Base-by-base conservation (phyloP, 2,888 invertebrate genomes). In the Acanthosepion lycidas region DNA sequence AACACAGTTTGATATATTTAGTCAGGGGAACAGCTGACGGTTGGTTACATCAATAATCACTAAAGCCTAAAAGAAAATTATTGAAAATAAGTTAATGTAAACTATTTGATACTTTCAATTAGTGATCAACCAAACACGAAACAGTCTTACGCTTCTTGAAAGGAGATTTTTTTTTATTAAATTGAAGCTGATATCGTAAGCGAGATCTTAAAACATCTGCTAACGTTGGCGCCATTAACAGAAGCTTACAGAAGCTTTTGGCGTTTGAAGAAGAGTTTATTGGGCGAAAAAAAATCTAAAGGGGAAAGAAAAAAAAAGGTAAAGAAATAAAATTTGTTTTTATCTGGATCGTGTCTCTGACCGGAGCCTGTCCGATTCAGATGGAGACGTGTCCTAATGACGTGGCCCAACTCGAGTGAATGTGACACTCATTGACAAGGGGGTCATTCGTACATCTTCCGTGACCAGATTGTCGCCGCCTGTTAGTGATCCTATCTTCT, bases 371-470 rank as follows among this genome's bases (percentile, higher is more conserved):
- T 33, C 12, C 78, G 78, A 33, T n/a, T 3, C 33, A 78, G 15
- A n/a, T 15, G 23, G 12, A n/a, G 78, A 78, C 78, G 78, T 78
- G 78, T 78, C n/a, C 78, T 78, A 78, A 78, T 78, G n/a, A 78
- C 78, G 78, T 33, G 78, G 78, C 78, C 33, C n/a, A 78, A 78
- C n/a, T n/a, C n/a, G n/a, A n/a, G n/a, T 78, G 78, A 78, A 78
- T 78, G n/a, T 78, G 78, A 78, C 78, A n/a, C 78, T 78, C 78
- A 78, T 78, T 78, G 78, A 78, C 78, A 78, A 78, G 78, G n/a
- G n/a, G 78, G 78, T 78, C 78, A 78, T 78, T 33, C 78, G 78
- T 78, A 78, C 78, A 78, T 78, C 78, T 78, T 78, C 78, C 78
- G 78, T 78, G 78, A 78, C 78, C 78, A 78, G 78, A 78, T 78